Percentiles rank a stretch among this genome's conserved stretches.
phyloP scores from a whole-genome alignment of 2,888 invertebrate species.

The Athripsodes cinereus region DNA sequence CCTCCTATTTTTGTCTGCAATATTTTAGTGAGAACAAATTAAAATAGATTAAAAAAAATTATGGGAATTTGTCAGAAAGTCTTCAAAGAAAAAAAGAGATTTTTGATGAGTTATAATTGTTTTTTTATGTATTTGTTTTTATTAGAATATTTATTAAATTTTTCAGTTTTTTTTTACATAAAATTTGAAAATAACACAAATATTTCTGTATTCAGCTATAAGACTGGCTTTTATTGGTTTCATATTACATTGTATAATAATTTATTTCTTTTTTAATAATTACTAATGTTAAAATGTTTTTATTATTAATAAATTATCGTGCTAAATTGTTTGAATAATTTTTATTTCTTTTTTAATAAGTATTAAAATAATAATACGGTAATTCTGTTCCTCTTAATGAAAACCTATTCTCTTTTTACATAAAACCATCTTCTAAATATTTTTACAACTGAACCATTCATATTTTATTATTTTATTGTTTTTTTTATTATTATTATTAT shows the following conservation, averaged over 20 bases:
- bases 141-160: too few species aligned
- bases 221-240: conserved; percentile 23
- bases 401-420: neutral
- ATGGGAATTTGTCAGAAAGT: too few species aligned
- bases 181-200: conserved; percentile 15
- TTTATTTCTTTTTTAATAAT: conserved; percentile 18
- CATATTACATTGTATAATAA: conserved; percentile 18
- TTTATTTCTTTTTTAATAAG: too few species aligned
- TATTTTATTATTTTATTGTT: too few species aligned
- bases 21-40: too few species aligned
- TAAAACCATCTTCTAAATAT: too few species aligned
- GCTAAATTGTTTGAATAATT: neutral
- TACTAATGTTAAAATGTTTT: conserved; percentile 6
- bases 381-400: conserved; percentile 1
- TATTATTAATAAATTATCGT: neutral
- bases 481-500: too few species aligned
- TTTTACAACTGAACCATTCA: too few species aligned
- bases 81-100: too few species aligned
- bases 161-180: neutral
- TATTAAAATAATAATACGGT: neutral
- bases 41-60: too few species aligned
- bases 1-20: neutral
- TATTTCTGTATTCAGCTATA: conserved; percentile 17
- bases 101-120: too few species aligned
- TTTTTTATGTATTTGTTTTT: too few species aligned